phyloP scores from a whole-genome alignment of 2,113 vertebrate genomes.

The Petaurus breviceps region DNA sequence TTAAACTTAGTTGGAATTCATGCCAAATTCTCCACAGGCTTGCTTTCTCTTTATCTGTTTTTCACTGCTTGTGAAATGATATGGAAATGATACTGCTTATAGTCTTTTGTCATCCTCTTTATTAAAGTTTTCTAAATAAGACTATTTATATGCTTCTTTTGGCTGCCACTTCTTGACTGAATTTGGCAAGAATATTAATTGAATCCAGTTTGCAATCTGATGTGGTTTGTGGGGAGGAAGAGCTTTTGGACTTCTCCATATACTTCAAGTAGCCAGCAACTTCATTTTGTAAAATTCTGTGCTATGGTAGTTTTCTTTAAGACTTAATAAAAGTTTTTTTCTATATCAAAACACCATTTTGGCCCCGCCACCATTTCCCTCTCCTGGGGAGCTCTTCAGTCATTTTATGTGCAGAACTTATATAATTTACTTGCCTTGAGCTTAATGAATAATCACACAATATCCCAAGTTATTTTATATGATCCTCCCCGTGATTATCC shows the following conservation, averaged over 20 bases:
- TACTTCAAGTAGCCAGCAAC: background rate
- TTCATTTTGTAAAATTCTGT: background rate
- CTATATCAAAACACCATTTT: background rate
- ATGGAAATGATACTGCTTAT: background rate
- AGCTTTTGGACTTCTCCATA: background rate
- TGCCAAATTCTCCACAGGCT: background rate
- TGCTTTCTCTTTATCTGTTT: background rate
- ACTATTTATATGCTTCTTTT: background rate
- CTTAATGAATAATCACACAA: too few relatives aligned
- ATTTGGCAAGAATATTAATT: background rate
- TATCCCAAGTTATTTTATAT: background rate
- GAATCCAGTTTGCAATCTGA: background rate
- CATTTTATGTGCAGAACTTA: background rate
- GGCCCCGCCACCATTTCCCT: background rate
- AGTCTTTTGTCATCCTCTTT: background rate
- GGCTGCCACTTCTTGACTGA: background rate
- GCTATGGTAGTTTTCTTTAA: background rate
- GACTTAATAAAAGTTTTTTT: background rate
- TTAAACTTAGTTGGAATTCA: background rate
- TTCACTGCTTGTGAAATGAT: background rate
- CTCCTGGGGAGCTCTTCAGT: background rate
- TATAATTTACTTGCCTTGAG: background rate
- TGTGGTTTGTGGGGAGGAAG: background rate
- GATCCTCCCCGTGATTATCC: too few relatives aligned
- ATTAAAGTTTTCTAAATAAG: background rate